Evolutionary conservation across 2,113 vertebrate species (phyloP).

Genomic region (Ceyx cyanopectus): DNA sequence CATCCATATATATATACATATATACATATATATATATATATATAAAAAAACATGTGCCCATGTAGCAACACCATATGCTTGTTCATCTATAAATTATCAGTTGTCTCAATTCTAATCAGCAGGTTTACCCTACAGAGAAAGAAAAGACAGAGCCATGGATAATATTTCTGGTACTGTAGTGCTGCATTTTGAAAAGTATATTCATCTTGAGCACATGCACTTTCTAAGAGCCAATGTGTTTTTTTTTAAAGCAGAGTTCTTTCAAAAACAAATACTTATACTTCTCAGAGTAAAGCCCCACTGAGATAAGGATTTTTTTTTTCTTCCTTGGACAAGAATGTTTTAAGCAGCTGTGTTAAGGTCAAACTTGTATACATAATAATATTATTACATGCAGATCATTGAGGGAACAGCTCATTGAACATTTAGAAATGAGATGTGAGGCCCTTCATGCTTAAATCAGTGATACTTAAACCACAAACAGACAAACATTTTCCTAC

Average conservation of each 20-base stretch:
- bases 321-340: background rate
- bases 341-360: conserved; percentile 6
- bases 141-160: background rate
- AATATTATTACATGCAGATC: background rate
- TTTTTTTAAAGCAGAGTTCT: background rate
- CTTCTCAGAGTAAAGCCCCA: background rate
- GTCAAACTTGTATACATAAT: background rate
- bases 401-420: background rate
- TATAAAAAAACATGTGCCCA: background rate
- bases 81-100: too few relatives aligned
- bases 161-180: background rate
- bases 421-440: background rate
- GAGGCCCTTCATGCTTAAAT: background rate
- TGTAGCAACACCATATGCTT: background rate
- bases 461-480: background rate
- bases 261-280: conserved; percentile 36
- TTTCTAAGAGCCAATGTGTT: background rate
- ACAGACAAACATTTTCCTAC: background rate
- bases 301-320: background rate
- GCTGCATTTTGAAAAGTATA: background rate
- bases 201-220: background rate
- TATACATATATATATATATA: background rate
- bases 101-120: too few relatives aligned
- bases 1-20: too few relatives aligned
- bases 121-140: background rate